Conservation (phyloP, 2,113 vertebrate species). For the Myrmecophaga tridactyla region DNA sequence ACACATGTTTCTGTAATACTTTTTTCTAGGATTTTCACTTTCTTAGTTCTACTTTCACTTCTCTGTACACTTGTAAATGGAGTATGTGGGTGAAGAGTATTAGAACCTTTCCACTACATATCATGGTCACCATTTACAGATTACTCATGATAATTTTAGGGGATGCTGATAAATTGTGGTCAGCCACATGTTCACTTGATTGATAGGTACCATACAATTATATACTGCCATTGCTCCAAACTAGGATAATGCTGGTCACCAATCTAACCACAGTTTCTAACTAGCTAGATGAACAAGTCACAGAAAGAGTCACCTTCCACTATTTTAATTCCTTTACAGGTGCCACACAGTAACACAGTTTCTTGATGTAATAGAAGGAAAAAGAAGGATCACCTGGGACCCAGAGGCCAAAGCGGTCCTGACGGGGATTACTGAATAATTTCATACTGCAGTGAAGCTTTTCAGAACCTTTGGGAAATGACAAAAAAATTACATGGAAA, state of each 20-base stretch:
- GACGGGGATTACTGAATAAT: neutral
- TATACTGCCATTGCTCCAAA: neutral
- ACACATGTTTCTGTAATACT: neutral
- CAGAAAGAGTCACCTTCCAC: neutral
- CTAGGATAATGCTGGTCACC: neutral
- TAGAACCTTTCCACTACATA: neutral
- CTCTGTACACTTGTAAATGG: neutral
- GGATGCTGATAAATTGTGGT: neutral
- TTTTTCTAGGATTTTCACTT: neutral
- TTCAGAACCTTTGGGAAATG: neutral
- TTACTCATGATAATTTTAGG: neutral
- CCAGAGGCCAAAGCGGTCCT: neutral
- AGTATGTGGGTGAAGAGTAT: neutral
- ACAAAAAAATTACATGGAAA: neutral
- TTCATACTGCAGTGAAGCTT: neutral
- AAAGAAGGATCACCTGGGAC: too few relatives aligned
- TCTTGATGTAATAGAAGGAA: neutral
- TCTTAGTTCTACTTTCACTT: neutral
- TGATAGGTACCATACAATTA: neutral
- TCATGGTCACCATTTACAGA: neutral
- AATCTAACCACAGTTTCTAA: neutral
- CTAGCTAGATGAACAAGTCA: neutral
- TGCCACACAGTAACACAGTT: neutral
- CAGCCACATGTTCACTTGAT: neutral
- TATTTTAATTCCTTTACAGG: neutral